Conservation (phyloP, 2,888 invertebrate species). For the Chorisops tibialis region DNA sequence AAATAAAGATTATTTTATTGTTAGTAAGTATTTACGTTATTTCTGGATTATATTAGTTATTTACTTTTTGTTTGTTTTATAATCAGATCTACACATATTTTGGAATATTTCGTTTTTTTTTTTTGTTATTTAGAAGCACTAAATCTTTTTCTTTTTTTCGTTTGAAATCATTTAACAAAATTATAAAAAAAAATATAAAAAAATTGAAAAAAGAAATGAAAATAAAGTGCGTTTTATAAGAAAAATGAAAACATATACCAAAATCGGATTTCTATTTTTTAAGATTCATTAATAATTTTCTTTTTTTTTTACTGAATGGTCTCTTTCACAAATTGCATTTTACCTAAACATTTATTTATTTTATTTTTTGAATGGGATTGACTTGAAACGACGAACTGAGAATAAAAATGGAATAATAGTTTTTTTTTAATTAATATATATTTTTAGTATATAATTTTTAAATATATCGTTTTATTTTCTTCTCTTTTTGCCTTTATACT, state of each 20-base stretch:
- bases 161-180: background rate
- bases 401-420: too few relatives aligned
- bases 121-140: background rate
- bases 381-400: too few relatives aligned
- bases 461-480: background rate
- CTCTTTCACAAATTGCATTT: too few relatives aligned
- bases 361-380: too few relatives aligned
- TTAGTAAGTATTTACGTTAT: background rate
- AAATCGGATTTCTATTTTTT: too few relatives aligned
- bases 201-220: background rate
- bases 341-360: too few relatives aligned
- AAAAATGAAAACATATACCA: too few relatives aligned
- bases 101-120: background rate
- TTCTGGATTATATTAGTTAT: background rate
- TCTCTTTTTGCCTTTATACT: too few relatives aligned
- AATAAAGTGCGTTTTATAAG: background rate
- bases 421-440: background rate
- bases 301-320: too few relatives aligned
- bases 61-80: too few relatives aligned
- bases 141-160: background rate
- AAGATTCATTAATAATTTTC: too few relatives aligned
- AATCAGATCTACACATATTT: background rate
- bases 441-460: background rate
- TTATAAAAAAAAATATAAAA: background rate
- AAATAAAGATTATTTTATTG: conserved; percentile 1